Evolutionary conservation across 2,797 vertebrate genomes (phyloP).

Genomic region (Spinibarbus caldwelli): DNA sequence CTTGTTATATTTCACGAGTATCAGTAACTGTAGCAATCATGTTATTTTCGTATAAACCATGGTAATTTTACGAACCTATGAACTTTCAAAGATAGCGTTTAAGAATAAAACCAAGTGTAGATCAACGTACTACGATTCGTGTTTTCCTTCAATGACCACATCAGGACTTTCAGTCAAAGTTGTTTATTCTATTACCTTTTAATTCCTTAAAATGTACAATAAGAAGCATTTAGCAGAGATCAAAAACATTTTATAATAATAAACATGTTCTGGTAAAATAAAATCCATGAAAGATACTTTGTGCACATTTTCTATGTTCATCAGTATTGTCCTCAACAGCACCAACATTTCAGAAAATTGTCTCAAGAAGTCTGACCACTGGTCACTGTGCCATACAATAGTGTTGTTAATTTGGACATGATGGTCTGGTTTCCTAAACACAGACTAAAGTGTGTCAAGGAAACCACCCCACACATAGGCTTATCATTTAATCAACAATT

Average conservation of each 20-base stretch:
- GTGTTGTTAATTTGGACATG: neutral
- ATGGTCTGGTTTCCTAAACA: neutral
- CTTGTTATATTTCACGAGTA: neutral
- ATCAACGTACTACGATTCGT: neutral
- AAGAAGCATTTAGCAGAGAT: conserved; percentile 76
- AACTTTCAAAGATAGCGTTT: neutral
- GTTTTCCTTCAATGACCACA: conserved; percentile 18
- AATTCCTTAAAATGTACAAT: conserved; percentile 86
- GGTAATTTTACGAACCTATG: neutral
- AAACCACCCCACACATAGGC: neutral
- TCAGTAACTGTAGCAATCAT: neutral
- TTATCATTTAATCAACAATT: conserved; percentile 5
- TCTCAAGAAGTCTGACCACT: conserved; percentile 41
- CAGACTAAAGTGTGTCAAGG: neutral
- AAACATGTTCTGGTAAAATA: conserved; percentile 77
- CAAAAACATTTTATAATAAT: conserved; percentile 80
- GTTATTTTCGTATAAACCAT: neutral
- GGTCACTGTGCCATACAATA: conserved; percentile 34
- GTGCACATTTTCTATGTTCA: conserved; percentile 45
- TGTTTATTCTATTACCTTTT: conserved; percentile 82
- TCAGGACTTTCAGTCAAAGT: conserved; percentile 74
- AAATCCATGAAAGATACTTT: conserved; percentile 61
- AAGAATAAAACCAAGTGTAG: neutral
- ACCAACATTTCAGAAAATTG: conserved; percentile 46
- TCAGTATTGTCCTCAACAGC: conserved; percentile 47